phyloP scores from a whole-genome alignment of 1,140 invertebrate species.

The Megalonaias nervosa region DNA sequence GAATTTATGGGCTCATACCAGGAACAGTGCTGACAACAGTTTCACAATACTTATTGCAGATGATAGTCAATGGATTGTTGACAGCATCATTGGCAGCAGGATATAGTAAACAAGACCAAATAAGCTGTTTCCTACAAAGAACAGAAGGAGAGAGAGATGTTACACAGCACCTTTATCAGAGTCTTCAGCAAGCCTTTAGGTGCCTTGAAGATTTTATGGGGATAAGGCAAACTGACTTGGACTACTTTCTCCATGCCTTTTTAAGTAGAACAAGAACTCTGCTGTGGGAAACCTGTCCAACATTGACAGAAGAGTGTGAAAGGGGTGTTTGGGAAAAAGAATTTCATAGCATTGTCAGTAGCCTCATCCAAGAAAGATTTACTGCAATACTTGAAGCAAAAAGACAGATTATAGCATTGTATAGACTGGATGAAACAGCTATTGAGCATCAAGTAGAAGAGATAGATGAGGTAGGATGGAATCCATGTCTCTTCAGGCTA shows the following conservation, averaged over 20 bases:
- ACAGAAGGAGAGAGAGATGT: not conserved
- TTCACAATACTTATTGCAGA: too few relatives aligned
- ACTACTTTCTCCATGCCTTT: constrained; percentile 6
- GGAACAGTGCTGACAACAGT: too few relatives aligned
- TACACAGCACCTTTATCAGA: not conserved
- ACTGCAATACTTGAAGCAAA: not conserved
- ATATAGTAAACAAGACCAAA: too few relatives aligned
- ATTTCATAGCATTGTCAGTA: constrained; percentile 6
- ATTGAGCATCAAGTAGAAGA: constrained; percentile 13
- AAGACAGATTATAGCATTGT: not conserved
- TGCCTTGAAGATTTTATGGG: not conserved
- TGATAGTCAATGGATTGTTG: too few relatives aligned
- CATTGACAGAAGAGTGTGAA: too few relatives aligned
- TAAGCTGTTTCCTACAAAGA: too few relatives aligned
- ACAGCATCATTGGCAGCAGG: too few relatives aligned
- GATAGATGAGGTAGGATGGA: not conserved
- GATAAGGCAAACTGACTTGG: constrained; percentile 11
- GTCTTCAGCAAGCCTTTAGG: constrained; percentile 1
- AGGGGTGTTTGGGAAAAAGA: constrained; percentile 1
- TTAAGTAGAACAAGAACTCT: not conserved
- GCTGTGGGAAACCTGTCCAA: not conserved
- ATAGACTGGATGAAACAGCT: not conserved
- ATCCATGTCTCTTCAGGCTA: constrained; percentile 10
- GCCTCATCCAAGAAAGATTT: not conserved
- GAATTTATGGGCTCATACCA: too few relatives aligned